Evolutionary conservation across 2,797 vertebrate genomes (phyloP), one percentile per base, ranked within the genome.

Genomic region (Hippocampus kuda): DNA sequence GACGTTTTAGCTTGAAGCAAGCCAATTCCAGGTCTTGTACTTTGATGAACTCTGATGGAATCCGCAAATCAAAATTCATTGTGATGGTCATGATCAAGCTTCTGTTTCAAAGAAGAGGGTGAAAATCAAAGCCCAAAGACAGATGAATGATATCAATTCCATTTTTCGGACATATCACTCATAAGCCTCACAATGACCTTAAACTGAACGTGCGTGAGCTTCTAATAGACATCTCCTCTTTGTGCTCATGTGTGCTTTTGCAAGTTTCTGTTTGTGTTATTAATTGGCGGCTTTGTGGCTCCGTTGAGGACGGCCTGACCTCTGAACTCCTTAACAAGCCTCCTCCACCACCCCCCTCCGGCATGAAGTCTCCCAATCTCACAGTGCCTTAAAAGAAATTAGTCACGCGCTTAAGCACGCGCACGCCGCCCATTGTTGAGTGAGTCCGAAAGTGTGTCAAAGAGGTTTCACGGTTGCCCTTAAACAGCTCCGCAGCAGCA

Each of bases 261-360:
- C 68, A 30, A 51, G 59, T 27, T 34, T 78, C 72, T 69, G 75
- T 68, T 61, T 68, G 75, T 72, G 79, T 88, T 88, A 90, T 92
- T 90, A 91, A 91, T 88, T 89, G 85, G 79, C 81, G 81, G 83
- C 87, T 89, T 87, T 88, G 86, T 87, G 81, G 79, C 81, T 85
- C 86, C 68, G 82, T 88, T 90, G 83, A 88, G 73, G 82, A 78
- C 75, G 75, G 72, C 46, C 42, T 82, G 83, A 91, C 89, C 90
- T 81, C 76, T 89, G 87, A 91, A 88, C 89, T 81, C 71, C 78
- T 83, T 86, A 89, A 91, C 87, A 90, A 89, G 86, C n/a, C 63
- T 9, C 63, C n/a, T 79, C 84, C 84, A 20, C 86, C 84, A 38
- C 34, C 46, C 80, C 77, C 73, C 75, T 75, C 80, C 66, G 81